Evolutionary conservation across 2,113 vertebrate species (phyloP).

Genomic region (Struthio camelus): DNA sequence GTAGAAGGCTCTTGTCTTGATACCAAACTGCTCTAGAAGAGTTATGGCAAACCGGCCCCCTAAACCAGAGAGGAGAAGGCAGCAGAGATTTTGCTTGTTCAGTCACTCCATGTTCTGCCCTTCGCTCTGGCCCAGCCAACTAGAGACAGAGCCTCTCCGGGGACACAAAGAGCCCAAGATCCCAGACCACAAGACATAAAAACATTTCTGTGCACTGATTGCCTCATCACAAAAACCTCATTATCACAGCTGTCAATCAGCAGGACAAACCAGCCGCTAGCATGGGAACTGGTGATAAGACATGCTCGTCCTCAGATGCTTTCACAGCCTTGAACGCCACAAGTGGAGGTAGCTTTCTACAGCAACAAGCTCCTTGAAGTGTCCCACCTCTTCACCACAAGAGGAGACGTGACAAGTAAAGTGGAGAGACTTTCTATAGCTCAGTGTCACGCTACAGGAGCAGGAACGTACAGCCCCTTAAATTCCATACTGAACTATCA

Average conservation of each 20-base stretch:
- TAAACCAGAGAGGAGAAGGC: neutral
- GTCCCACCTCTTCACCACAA: neutral
- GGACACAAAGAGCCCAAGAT: slow-evolving; percentile 52
- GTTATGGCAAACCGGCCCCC: neutral
- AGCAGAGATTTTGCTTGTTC: slow-evolving; percentile 10
- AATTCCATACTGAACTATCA: neutral
- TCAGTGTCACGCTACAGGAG: neutral
- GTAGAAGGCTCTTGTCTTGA: neutral
- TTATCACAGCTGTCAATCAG: slow-evolving; percentile 58
- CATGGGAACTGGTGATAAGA: slow-evolving; percentile 9
- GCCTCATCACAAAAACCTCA: slow-evolving; percentile 59
- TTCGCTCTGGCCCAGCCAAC: slow-evolving; percentile 24
- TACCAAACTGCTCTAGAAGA: neutral
- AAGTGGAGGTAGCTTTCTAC: neutral
- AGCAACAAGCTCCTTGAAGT: neutral
- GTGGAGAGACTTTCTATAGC: neutral
- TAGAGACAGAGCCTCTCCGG: slow-evolving; percentile 13
- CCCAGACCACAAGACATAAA: slow-evolving; percentile 57
- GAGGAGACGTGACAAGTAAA: neutral
- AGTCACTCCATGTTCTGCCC: neutral
- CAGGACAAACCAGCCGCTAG: neutral
- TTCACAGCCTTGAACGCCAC: slow-evolving; percentile 10
- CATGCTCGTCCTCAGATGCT: slow-evolving; percentile 8
- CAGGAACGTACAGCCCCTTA: neutral
- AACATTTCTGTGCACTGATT: slow-evolving; percentile 51